Conservation (phyloP, 1,140 invertebrate genomes). For the Diabrotica undecimpunctata region DNA sequence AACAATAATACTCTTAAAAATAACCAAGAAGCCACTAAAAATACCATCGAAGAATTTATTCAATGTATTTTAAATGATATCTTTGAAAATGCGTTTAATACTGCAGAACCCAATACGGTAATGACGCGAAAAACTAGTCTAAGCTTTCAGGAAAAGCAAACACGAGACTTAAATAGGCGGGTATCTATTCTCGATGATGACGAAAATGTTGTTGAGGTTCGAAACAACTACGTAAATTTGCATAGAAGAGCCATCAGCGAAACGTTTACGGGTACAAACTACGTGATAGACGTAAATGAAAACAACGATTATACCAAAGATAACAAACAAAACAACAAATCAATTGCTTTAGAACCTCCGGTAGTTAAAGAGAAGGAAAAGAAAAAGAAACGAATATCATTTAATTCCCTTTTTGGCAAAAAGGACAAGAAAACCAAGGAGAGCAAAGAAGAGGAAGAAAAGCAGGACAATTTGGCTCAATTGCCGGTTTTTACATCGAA, state of each 20-base stretch:
- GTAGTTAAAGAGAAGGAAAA: slow-evolving; percentile 22
- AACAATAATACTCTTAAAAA: not conserved
- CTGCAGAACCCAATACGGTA: slow-evolving; percentile 18
- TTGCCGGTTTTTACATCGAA: slow-evolving; percentile 23
- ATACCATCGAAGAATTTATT: slow-evolving; percentile 11
- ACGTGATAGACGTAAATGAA: slow-evolving; percentile 18
- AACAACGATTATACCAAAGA: slow-evolving; percentile 16
- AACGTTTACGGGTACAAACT: slow-evolving; percentile 8
- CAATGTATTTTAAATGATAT: slow-evolving; percentile 17
- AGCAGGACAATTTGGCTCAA: slow-evolving; percentile 29
- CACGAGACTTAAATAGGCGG: slow-evolving; percentile 19
- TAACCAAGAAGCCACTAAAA: not conserved
- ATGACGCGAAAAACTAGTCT: slow-evolving; percentile 25
- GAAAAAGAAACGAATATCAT: slow-evolving; percentile 34
- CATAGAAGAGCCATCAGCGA: slow-evolving; percentile 23
- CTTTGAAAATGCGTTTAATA: slow-evolving; percentile 20
- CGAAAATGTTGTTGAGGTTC: slow-evolving; percentile 22
- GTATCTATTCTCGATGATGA: slow-evolving; percentile 28
- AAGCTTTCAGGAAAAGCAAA: slow-evolving; percentile 14
- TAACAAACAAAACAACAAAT: not conserved
- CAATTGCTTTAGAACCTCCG: slow-evolving; percentile 7
- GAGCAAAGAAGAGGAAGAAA: slow-evolving; percentile 29
- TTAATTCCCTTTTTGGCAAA: slow-evolving; percentile 28
- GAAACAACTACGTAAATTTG: slow-evolving; percentile 21
- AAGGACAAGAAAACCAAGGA: slow-evolving; percentile 28